These are phyloP conservation scores for Penelope pileata DNA, from an alignment of 2,113 vertebrate genomes.

Conservation along the genomic window DNA sequence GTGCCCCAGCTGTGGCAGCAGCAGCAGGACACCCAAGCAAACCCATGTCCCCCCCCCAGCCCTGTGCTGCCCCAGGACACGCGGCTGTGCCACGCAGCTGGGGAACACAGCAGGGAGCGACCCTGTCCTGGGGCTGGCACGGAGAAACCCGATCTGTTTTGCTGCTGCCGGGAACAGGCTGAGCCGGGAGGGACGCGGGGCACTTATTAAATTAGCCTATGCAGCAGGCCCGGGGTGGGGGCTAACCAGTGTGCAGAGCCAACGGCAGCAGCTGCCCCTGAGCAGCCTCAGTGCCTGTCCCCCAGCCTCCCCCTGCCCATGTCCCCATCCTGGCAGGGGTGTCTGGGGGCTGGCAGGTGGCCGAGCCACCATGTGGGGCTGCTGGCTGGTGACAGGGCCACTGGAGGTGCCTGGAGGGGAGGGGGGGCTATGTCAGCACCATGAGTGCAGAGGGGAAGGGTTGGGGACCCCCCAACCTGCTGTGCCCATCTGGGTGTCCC, in stretches of 20 bases:
- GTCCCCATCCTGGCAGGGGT: not conserved
- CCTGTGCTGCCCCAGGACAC: fast-evolving
- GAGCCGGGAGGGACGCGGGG: not conserved
- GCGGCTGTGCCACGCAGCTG: fast-evolving
- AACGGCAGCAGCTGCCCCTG: not conserved
- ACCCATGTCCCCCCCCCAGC: not conserved
- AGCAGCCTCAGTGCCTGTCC: not conserved
- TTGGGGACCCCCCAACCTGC: fast-evolving
- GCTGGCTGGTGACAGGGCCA: not conserved
- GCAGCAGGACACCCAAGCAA: not conserved
- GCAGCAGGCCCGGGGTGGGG: not conserved
- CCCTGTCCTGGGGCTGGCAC: not conserved
- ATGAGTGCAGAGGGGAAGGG: not conserved
- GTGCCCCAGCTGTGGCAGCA: not conserved
- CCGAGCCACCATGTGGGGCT: fast-evolving
- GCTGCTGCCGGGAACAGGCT: slow-evolving; percentile 7
- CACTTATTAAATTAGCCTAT: slow-evolving; percentile 63
- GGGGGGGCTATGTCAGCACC: not conserved
- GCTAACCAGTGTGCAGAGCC: not conserved
- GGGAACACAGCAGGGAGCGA: fast-evolving
- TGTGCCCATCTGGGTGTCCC: not conserved
- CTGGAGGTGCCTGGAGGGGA: not conserved
- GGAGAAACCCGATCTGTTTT: slow-evolving; percentile 54
- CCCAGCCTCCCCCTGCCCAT: not conserved
- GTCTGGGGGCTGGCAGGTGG: not conserved